A percentile compares a stretch with the other conserved stretches of the same genome.
Conservation (phyloP, 2,888 invertebrate species). For the Patella pellucida region DNA sequence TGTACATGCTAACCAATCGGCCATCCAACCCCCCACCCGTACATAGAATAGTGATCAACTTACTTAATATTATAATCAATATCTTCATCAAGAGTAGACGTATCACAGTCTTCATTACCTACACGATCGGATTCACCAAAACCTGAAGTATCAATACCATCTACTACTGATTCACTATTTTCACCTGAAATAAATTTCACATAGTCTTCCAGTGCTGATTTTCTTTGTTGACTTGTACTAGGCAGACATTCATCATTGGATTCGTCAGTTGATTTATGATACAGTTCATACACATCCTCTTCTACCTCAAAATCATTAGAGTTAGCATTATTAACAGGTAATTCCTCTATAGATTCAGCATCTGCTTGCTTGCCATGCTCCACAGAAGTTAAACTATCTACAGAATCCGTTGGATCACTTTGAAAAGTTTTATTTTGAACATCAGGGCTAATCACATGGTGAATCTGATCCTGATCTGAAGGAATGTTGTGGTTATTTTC, state of each 20-base stretch:
- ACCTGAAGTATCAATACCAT: not conserved
- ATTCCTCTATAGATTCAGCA: not conserved
- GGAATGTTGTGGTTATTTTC: not conserved
- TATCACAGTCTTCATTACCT: not conserved
- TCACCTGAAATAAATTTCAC: slow-evolving; percentile 19
- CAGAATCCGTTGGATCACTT: not conserved
- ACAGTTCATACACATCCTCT: slow-evolving; percentile 10
- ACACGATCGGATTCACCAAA: not conserved
- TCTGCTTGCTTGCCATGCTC: not conserved
- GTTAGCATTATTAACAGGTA: not conserved
- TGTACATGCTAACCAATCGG: too few relatives aligned
- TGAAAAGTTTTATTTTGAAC: not conserved
- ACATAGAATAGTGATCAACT: not conserved
- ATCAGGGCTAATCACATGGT: not conserved
- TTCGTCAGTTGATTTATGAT: not conserved
- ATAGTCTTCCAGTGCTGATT: slow-evolving; percentile 15
- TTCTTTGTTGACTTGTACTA: slow-evolving; percentile 1
- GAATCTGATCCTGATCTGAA: not conserved
- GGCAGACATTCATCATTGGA: not conserved
- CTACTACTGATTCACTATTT: slow-evolving; percentile 10
- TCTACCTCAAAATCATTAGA: not conserved
- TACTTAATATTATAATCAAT: not conserved
- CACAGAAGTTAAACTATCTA: not conserved
- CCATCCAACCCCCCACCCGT: too few relatives aligned
- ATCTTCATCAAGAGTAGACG: not conserved